Evolutionary conservation across 1,140 invertebrate genomes (phyloP).

Genomic region (Ceratoteleas bidentatus): DNA sequence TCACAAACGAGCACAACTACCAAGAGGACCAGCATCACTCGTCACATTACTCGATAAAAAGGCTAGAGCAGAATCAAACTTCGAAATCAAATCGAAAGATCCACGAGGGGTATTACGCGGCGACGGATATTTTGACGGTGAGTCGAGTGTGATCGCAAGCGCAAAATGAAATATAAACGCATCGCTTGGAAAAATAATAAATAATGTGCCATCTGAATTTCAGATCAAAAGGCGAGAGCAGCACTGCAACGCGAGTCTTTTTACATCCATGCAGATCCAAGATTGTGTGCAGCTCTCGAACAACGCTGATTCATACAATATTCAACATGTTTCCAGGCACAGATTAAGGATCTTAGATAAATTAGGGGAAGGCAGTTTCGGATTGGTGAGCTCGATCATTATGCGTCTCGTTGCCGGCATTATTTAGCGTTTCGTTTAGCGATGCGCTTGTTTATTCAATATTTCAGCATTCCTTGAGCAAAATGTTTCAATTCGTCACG

Average conservation of each 20-base stretch:
- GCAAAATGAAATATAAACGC: not conserved
- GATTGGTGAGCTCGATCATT: conserved; percentile 85
- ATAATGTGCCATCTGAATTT: conserved; percentile 49
- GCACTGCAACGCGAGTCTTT: conserved; percentile 80
- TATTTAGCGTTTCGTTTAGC: not conserved
- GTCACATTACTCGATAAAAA: conserved; percentile 71
- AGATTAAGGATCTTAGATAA: conserved; percentile 91
- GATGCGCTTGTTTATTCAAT: not conserved
- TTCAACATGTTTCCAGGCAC: conserved; percentile 86
- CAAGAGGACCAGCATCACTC: conserved; percentile 69
- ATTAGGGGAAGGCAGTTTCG: conserved; percentile 93
- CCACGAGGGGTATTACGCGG: conserved; percentile 86
- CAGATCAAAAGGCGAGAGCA: conserved; percentile 85
- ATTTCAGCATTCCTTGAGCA: too few relatives aligned
- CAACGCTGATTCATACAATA: conserved; percentile 70
- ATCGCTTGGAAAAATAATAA: not conserved
- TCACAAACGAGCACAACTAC: conserved; percentile 69
- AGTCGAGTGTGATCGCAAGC: conserved; percentile 21
- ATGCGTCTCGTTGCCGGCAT: conserved; percentile 21
- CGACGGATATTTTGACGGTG: conserved; percentile 87
- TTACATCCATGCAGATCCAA: conserved; percentile 87
- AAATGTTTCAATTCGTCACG: too few relatives aligned
- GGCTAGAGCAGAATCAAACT: conserved; percentile 66
- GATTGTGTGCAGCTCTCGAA: conserved; percentile 82
- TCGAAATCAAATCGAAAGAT: conserved; percentile 79